Evolutionary conservation across 2,797 vertebrate species (phyloP).

Genomic region (Catostomus latipinnis): DNA sequence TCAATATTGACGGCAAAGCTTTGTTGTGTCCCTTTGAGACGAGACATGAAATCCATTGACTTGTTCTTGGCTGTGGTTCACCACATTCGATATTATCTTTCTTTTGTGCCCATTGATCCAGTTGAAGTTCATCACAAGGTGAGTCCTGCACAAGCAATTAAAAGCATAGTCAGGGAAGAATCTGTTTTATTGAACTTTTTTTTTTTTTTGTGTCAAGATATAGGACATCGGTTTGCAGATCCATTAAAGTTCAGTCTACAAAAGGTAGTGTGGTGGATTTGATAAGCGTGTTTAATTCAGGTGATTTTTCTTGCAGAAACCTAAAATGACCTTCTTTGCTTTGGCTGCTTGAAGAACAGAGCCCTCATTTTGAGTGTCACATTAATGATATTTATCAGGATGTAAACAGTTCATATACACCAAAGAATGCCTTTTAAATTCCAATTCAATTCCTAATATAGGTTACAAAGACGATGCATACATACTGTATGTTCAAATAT

Average conservation of each 20-base stretch:
- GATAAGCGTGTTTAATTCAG: conserved; percentile 28
- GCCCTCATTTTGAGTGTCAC: conserved; percentile 1
- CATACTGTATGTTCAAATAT: no score
- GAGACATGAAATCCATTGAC: conserved; percentile 47
- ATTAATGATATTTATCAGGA: neutral
- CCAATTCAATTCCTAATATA: no score
- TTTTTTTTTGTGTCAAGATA: conserved; percentile 18
- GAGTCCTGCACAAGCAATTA: conserved; percentile 71
- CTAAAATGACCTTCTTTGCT: neutral
- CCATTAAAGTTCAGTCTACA: conserved; percentile 26
- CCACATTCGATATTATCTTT: conserved; percentile 43
- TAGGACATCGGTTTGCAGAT: conserved; percentile 22
- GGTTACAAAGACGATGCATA: no score
- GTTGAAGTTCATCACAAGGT: conserved; percentile 72
- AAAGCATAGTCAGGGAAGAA: conserved; percentile 40
- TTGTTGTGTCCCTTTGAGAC: conserved; percentile 44
- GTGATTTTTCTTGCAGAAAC: conserved; percentile 7
- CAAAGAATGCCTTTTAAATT: neutral
- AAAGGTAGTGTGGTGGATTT: conserved; percentile 34
- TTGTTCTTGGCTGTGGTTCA: conserved; percentile 36
- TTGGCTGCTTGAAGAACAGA: neutral
- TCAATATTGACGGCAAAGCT: conserved; percentile 28
- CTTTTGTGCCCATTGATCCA: conserved; percentile 63
- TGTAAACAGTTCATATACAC: neutral
- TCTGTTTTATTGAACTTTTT: conserved; percentile 46